A percentile compares a stretch with the other conserved stretches of the same genome.
Conservation (phyloP, 2,797 vertebrate genomes). For the Anabas testudineus region DNA sequence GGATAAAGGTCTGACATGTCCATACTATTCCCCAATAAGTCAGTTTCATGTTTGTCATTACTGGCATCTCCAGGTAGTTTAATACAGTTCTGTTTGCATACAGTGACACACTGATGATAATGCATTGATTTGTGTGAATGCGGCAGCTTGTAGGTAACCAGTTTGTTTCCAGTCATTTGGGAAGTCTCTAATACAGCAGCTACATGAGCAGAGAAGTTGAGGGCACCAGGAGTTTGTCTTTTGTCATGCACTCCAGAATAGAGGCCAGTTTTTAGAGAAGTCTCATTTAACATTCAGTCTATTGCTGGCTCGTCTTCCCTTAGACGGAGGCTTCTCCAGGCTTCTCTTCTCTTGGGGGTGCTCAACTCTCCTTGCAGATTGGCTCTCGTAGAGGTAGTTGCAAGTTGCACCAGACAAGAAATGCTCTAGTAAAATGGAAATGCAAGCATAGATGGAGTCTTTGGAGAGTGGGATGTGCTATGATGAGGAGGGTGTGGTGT, state of each 20-base stretch:
- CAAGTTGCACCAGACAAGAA: conserved; percentile 25
- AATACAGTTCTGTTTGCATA: conserved; percentile 16
- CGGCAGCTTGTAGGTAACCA: conserved; percentile 61
- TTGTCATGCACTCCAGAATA: conserved; percentile 13
- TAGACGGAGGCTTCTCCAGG: conserved; percentile 34
- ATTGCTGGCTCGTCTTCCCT: conserved; percentile 35
- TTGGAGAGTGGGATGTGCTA: conserved; percentile 70
- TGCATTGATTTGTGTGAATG: conserved; percentile 56
- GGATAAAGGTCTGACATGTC: neutral
- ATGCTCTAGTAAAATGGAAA: conserved; percentile 56
- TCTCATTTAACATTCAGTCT: conserved; percentile 15
- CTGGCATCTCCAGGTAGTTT: conserved; percentile 11
- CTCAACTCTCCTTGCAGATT: conserved; percentile 48
- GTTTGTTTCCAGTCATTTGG: conserved; percentile 32
- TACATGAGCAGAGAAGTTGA: conserved; percentile 32
- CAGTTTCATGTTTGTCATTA: neutral
- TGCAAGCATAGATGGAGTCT: conserved; percentile 49
- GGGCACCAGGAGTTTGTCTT: neutral
- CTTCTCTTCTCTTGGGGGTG: too few species aligned
- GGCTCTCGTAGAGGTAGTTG: conserved; percentile 67
- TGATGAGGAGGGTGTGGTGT: conserved; percentile 62
- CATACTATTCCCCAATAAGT: neutral
- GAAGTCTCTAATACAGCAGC: conserved; percentile 30
- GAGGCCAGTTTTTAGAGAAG: conserved; percentile 2
- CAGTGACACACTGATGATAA: conserved; percentile 43